phyloP scores from a whole-genome alignment of 2,797 vertebrate species.

The Hozukius guyotensis region DNA sequence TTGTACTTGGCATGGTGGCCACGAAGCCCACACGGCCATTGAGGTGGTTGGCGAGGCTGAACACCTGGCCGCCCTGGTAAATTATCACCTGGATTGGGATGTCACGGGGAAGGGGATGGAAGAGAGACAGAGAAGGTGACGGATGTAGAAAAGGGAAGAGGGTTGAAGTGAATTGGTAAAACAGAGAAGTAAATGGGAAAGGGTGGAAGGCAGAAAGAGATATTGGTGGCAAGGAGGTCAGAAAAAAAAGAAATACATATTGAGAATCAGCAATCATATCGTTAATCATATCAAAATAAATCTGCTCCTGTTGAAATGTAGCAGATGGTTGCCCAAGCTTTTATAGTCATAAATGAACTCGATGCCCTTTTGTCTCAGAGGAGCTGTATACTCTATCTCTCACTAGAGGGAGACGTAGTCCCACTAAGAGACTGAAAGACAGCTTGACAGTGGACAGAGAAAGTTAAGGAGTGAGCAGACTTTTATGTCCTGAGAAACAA shows the following conservation, averaged over 20 bases:
- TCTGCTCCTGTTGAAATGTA: neutral
- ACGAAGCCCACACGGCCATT: constrained; percentile 94
- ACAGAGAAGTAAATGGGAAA: neutral
- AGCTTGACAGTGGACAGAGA: neutral
- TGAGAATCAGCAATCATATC: neutral
- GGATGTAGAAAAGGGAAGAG: neutral
- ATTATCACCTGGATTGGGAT: constrained; percentile 90
- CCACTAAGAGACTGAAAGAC: neutral
- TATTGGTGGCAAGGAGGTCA: neutral
- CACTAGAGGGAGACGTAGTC: constrained; percentile 72
- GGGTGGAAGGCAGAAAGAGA: neutral
- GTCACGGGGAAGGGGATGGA: neutral
- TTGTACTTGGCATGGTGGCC: constrained; percentile 97
- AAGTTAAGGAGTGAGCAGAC: neutral
- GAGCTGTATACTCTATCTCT: neutral
- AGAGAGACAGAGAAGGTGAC: neutral
- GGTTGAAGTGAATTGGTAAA: neutral
- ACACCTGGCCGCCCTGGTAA: constrained; percentile 97
- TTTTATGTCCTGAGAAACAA: constrained; percentile 18
- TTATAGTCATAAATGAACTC: neutral
- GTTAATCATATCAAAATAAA: neutral
- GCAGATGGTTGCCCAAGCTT: neutral
- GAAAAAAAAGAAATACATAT: neutral
- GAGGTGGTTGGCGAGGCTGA: constrained; percentile 93
- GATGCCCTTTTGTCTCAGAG: neutral